phyloP scores from a whole-genome alignment of 2,888 invertebrate species.

The Phyllotreta cruciferae region DNA sequence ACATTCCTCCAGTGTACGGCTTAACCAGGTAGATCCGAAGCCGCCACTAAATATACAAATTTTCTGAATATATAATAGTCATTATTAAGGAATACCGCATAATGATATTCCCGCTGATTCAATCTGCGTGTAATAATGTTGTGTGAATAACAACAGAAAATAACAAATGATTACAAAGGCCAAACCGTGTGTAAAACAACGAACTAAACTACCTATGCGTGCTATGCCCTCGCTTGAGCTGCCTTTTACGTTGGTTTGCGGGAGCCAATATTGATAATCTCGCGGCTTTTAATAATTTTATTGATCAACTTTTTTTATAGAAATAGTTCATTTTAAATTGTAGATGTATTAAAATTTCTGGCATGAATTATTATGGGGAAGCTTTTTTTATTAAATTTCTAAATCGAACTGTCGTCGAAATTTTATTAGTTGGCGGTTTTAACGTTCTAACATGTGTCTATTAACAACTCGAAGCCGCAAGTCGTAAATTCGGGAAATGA shows the following conservation, averaged over 20 bases:
- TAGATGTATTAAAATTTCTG: no score
- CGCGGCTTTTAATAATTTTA: no score
- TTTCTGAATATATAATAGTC: conserved; percentile 20
- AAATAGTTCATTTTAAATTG: no score
- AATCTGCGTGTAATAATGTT: conserved; percentile 36
- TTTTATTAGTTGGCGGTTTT: conserved; percentile 10
- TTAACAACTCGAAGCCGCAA: conserved; percentile 17
- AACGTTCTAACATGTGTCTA: conserved; percentile 8
- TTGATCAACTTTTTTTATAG: no score
- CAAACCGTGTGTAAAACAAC: conserved; percentile 36
- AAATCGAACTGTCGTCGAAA: not conserved
- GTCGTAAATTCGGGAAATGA: conserved; percentile 25
- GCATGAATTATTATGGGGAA: no score
- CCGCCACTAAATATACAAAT: conserved; percentile 21
- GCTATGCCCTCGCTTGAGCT: conserved; percentile 22
- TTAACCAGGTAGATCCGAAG: conserved; percentile 16
- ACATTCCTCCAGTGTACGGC: no score
- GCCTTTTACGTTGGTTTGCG: conserved; percentile 4
- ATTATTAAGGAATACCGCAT: conserved; percentile 28
- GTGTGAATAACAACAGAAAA: conserved; percentile 35
- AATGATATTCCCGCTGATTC: conserved; percentile 32
- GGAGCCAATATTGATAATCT: no score
- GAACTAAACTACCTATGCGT: conserved; percentile 35
- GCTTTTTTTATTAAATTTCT: not conserved
- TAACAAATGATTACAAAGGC: conserved; percentile 37